phyloP scores from a whole-genome alignment of 2,797 vertebrate species.

The Pangasius larnaudii region DNA sequence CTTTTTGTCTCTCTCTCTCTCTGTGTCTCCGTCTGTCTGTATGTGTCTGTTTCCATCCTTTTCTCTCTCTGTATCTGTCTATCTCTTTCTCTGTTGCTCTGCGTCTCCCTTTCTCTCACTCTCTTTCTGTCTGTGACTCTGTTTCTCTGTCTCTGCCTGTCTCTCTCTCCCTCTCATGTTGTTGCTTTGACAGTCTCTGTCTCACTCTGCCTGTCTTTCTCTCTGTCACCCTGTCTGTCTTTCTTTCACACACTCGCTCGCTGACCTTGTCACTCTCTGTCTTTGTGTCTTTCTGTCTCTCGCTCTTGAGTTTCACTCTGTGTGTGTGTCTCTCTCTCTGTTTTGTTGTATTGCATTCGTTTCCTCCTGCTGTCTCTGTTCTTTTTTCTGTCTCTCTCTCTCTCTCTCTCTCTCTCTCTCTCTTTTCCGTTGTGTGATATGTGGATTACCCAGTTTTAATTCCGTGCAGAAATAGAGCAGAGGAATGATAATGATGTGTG shows the following conservation, averaged over 20 bases:
- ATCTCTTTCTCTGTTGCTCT: background rate
- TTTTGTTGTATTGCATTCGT: background rate
- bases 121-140: background rate
- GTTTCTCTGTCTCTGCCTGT: background rate
- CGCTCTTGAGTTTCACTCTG: no score
- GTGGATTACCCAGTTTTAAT: background rate
- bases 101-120: background rate
- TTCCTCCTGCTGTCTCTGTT: background rate
- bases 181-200: no score
- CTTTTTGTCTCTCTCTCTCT: background rate
- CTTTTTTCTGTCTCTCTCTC: background rate
- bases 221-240: background rate
- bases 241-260: background rate
- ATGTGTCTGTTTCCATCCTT: background rate
- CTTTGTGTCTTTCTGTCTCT: background rate
- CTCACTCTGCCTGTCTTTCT: background rate
- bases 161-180: no score
- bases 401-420: background rate
- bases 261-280: background rate
- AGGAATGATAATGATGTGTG: constrained; percentile 14
- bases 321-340: background rate
- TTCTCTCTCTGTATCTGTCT: background rate
- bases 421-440: background rate
- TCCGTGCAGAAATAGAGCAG: background rate
- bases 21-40: background rate